Evolutionary conservation across 1,140 invertebrate species (phyloP).

Genomic region (Eueides isabella): DNA sequence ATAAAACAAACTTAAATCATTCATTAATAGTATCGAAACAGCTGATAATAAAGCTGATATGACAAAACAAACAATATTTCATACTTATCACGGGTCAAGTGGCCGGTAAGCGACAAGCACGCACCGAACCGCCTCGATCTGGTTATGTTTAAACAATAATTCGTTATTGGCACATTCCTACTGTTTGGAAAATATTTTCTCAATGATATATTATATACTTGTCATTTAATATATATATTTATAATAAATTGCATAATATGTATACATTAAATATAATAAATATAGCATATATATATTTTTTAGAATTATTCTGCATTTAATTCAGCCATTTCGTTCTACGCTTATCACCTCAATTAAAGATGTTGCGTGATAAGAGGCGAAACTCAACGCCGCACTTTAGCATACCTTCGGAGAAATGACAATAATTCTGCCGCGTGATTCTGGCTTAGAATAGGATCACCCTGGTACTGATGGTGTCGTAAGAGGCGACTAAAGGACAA

Average conservation of each 20-base stretch:
- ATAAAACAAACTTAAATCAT: constrained; percentile 16
- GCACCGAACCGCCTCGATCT: constrained; percentile 37
- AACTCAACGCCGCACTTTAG: neutral
- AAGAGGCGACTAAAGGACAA: too few relatives aligned
- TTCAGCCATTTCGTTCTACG: too few relatives aligned
- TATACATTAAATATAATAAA: neutral
- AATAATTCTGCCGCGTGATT: too few relatives aligned
- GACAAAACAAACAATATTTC: constrained; percentile 44
- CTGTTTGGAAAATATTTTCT: constrained; percentile 31
- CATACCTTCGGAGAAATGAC: neutral
- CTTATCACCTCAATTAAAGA: too few relatives aligned
- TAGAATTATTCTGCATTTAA: too few relatives aligned
- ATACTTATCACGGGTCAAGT: constrained; percentile 48
- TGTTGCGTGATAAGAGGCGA: neutral
- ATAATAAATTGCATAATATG: neutral
- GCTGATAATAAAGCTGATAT: constrained; percentile 19
- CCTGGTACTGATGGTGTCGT: too few relatives aligned
- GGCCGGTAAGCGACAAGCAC: constrained; percentile 37
- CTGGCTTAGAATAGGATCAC: too few relatives aligned
- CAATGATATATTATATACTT: neutral
- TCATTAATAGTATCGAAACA: constrained; percentile 24
- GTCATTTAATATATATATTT: neutral
- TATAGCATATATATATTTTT: too few relatives aligned
- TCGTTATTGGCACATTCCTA: constrained; percentile 32
- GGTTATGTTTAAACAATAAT: constrained; percentile 37